Evolutionary conservation across 1,140 invertebrate species (phyloP), one percentile per base, ranked within the genome.

Genomic region (Drosophila sp.): DNA sequence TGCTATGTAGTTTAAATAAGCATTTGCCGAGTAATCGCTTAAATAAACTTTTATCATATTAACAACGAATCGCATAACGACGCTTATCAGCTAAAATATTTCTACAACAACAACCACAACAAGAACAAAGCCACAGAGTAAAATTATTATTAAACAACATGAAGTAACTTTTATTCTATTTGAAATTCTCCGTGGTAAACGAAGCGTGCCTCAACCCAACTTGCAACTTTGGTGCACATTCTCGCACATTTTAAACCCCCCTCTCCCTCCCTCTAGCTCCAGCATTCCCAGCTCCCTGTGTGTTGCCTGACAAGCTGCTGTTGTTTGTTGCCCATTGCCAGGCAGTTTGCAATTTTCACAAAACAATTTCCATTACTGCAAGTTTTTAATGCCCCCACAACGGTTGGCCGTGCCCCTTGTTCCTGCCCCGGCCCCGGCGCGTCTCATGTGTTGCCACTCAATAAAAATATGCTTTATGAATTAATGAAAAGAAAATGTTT

Each of bases 381-480:
- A 80, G 67, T 80, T 84, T 74, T 84, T 79, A 75, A 71, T 71
- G 66, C 72, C 73, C 18, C 53, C 51, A 57, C 61, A 58, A 41
- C 46, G 51, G 41, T 58, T 25, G n/a, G 32, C 34, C 54, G 56
- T 4, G 36, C 21, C 34, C 29, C 40, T 45, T 58, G 32, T 21
- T 51, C 53, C 13, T 18, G 14, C 48, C 11, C 18, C 40, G 9
- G 6, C 38, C 51, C 54, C 32, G 7, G 13, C 14, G 25, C 21
- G 58, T 25, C 71, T 82, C 75, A 66, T 79, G 82, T 86, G 78
- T 76, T 89, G 78, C 82, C 82, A 86, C 82, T 87, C 82, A 87
- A 86, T 86, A 86, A 86, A 86, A 86, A 87, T 86, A 82, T 86
- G 82, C 83, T 87, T 87, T 86, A 86, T 86, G 82, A 86, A 86